phyloP scores from a whole-genome alignment of 2,888 invertebrate genomes.

The Agriopis aurantiaria region DNA sequence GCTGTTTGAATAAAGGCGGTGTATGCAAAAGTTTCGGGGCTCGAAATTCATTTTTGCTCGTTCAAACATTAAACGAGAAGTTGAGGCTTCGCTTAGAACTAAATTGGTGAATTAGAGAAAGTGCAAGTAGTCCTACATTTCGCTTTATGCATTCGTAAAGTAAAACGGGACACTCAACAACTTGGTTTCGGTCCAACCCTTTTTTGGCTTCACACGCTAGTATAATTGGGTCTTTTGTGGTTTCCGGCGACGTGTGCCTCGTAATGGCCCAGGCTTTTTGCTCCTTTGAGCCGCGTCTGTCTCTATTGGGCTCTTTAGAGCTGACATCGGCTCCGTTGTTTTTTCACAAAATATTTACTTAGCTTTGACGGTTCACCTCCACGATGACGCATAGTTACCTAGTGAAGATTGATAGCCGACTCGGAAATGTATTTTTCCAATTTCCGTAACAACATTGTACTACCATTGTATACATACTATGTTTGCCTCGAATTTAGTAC shows the following conservation, averaged over 20 bases:
- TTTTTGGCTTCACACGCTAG: constrained; percentile 75
- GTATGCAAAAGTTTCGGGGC: constrained; percentile 18
- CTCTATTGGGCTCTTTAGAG: constrained; percentile 63
- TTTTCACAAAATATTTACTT: constrained; percentile 57
- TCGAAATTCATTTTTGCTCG: constrained; percentile 21
- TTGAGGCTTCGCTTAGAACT: constrained; percentile 13
- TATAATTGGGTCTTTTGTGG: constrained; percentile 82
- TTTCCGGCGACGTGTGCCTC: constrained; percentile 71
- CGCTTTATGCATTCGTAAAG: constrained; percentile 56
- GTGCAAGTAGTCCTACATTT: constrained; percentile 44
- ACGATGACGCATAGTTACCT: constrained; percentile 22
- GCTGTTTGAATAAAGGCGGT: constrained; percentile 26
- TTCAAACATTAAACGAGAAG: constrained; percentile 11
- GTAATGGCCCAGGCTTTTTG: constrained; percentile 74
- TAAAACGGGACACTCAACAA: constrained; percentile 65
- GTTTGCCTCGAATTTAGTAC: constrained; percentile 8
- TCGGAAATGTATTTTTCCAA: constrained; percentile 39
- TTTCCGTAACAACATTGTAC: constrained; percentile 33
- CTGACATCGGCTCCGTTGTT: constrained; percentile 50
- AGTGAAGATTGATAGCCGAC: constrained; percentile 38
- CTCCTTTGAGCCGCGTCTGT: constrained; percentile 66
- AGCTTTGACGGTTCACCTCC: constrained; percentile 21
- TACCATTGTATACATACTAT: constrained; percentile 18
- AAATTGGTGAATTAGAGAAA: constrained; percentile 25
- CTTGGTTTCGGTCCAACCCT: constrained; percentile 72